Evolutionary conservation across 2,113 vertebrate genomes (phyloP).

Genomic region (Petrocephalus zakoni): DNA sequence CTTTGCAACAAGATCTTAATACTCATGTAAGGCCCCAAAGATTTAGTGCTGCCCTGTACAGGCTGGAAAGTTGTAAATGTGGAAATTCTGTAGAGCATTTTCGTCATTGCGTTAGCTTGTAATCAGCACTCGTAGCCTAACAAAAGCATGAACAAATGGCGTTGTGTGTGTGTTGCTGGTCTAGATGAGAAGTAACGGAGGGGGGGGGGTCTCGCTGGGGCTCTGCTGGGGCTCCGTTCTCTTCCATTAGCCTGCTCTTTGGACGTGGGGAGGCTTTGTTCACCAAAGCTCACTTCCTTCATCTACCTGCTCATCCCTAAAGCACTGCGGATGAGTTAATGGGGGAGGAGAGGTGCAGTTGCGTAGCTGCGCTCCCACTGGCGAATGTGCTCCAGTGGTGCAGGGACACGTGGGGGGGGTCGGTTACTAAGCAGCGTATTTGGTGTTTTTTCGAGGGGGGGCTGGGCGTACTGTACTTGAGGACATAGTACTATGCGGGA

Average conservation of each 20-base stretch:
- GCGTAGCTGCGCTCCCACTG: neutral
- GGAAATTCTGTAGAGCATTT: neutral
- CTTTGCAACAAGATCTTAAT: neutral
- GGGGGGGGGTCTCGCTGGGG: neutral
- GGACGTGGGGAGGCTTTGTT: neutral
- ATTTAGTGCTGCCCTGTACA: neutral
- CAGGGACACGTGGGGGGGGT: neutral
- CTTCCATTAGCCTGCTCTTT: neutral
- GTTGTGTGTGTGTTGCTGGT: neutral
- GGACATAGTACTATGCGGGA: neutral
- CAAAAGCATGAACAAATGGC: neutral
- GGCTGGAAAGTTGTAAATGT: neutral
- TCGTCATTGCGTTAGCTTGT: neutral
- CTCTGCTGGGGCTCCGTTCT: neutral
- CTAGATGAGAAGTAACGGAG: neutral
- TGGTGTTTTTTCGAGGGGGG: neutral
- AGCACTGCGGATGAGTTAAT: neutral
- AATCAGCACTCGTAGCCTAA: neutral
- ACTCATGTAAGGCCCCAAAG: neutral
- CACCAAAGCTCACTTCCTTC: neutral
- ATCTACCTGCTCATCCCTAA: neutral
- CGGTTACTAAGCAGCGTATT: neutral
- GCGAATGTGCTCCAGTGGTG: neutral
- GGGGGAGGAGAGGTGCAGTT: neutral
- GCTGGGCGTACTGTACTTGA: neutral